Base-by-base conservation (phyloP, 2,113 vertebrate genomes). In the Alligator mississippiensis region DNA sequence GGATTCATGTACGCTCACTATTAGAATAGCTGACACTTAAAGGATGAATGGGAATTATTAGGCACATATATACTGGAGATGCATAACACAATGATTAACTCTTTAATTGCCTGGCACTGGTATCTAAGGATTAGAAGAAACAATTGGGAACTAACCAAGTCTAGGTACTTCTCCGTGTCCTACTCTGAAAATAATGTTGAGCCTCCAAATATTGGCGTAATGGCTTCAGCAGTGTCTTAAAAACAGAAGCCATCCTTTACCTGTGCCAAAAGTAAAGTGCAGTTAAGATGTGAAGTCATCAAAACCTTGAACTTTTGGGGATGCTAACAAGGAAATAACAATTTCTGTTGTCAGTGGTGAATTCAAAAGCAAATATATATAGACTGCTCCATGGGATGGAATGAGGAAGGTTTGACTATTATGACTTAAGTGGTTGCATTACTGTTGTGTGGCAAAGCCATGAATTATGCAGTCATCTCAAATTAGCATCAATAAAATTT, bases 21-120 rank as follows among this genome's bases (percentile, higher is more conserved):
- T 88, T 59, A 27, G 81, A 86, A 54, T 28, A 82, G 84, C 59
- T 93, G 92, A 60, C 90, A 93, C 84, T 92, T 82, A 77, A 93
- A 90, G 66, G 89, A 75, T 72, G 77, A 66, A 77, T 60, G 77
- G 61, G 61, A 88, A 70, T 70, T 38, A 87, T 87, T 94, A 25
- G 83, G 25, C 68, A 70, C 68, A 55, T 70, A 63, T 91, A n/a
- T 58, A 27, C 27, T 78, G 58, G 58, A 47, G 47, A 82, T 80
- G 0, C 57, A n/a, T 10, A 5, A 10, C 61, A 3, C 80, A 59
- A 28, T 61, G 82, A 66, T 76, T 68, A 83, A 34, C 47, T n/a
- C n/a, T 21, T 57, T 64, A 75, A 84, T 9, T 47, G 47, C 47
- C 47, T 47, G 47, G 8, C 47, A 47, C 47, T 47, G 47, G 30